Conservation (phyloP, 2,888 invertebrate genomes). For the Torymus texanus region DNA sequence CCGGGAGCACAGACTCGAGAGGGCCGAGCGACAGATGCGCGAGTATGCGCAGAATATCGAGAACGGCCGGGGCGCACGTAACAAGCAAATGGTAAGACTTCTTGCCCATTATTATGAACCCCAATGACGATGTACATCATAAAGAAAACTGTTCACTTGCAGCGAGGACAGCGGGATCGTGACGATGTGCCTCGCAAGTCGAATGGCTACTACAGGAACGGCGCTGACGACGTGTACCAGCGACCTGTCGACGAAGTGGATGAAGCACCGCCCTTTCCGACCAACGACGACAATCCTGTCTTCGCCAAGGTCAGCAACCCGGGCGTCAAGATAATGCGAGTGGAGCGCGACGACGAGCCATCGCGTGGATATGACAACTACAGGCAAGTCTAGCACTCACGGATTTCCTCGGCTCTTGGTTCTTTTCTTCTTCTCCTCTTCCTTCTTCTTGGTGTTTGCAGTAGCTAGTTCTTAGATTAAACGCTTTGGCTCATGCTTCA, state of each 20-base stretch:
- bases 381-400: constrained; percentile 62
- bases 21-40: constrained; percentile 64
- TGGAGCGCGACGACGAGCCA: constrained; percentile 68
- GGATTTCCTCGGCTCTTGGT: constrained; percentile 10
- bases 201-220: constrained; percentile 64
- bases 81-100: constrained; percentile 20
- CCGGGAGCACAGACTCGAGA: constrained; percentile 55
- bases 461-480: constrained; percentile 16
- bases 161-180: constrained; percentile 34
- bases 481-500: constrained; percentile 54
- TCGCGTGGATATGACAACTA: constrained; percentile 64
- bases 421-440: not conserved
- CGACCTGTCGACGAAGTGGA: constrained; percentile 71
- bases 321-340: constrained; percentile 72
- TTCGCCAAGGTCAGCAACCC: constrained; percentile 71
- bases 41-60: constrained; percentile 68
- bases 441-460: not conserved
- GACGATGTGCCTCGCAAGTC: constrained; percentile 52
- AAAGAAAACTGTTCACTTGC: too few species aligned
- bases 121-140: too few species aligned
- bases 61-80: constrained; percentile 59
- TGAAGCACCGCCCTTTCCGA: constrained; percentile 71
- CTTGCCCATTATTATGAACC: not conserved
- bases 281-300: constrained; percentile 62
- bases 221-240: constrained; percentile 71